phyloP scores from a whole-genome alignment of 2,113 vertebrate species.

The Aix galericulata region DNA sequence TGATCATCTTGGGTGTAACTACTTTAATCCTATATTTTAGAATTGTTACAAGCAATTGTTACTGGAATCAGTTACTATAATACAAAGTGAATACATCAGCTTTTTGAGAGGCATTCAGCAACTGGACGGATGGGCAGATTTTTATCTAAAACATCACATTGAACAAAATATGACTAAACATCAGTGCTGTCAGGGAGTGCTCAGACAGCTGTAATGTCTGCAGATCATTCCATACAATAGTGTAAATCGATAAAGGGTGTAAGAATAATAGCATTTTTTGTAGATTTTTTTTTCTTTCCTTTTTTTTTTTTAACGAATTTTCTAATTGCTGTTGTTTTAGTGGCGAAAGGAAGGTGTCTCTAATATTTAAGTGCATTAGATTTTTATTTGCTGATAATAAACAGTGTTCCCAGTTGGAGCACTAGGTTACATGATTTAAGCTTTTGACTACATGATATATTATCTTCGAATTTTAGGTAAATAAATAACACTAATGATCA shows the following conservation, averaged over 20 bases:
- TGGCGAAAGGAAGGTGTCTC: background rate
- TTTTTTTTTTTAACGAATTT: background rate
- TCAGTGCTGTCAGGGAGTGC: constrained; percentile 81
- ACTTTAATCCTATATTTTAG: constrained; percentile 56
- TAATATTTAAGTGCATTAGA: background rate
- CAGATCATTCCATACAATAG: background rate
- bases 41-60: constrained; percentile 31
- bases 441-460: background rate
- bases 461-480: background rate
- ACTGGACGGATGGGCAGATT: constrained; percentile 84
- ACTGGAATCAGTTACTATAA: constrained; percentile 36
- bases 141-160: constrained; percentile 77
- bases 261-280: constrained; percentile 8
- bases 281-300: background rate
- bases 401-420: background rate
- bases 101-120: constrained; percentile 73
- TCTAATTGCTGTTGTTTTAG: background rate
- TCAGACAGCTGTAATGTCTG: constrained; percentile 79
- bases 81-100: constrained; percentile 78
- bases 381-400: background rate
- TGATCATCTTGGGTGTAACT: constrained; percentile 47
- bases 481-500: background rate
- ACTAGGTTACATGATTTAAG: background rate
- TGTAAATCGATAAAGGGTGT: background rate
- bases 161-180: constrained; percentile 69